Conservation (phyloP, 1,140 invertebrate genomes). For the Zaprionus capensis region DNA sequence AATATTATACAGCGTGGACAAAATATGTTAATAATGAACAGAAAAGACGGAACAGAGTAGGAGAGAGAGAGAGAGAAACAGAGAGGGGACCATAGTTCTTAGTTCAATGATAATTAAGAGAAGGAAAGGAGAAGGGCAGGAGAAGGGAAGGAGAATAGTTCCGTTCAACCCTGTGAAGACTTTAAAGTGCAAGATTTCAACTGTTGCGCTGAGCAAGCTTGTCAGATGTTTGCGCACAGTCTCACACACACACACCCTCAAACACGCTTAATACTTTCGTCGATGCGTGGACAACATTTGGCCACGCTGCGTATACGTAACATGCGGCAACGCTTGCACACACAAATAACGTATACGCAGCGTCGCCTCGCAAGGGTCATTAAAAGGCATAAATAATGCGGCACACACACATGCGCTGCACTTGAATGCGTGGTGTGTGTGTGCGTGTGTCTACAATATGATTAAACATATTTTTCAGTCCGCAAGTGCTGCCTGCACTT, state of each 20-base stretch:
- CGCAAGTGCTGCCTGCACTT: constrained; percentile 35
- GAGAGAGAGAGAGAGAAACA: no score
- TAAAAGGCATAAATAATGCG: constrained; percentile 49
- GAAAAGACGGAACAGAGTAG: no score
- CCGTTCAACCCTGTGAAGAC: background rate
- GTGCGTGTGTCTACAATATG: constrained; percentile 42
- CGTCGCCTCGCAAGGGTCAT: constrained; percentile 26
- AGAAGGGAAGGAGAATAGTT: no score
- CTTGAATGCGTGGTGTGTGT: constrained; percentile 8
- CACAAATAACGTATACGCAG: constrained; percentile 31
- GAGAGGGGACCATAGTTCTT: no score
- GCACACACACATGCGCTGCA: background rate
- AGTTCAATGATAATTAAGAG: no score
- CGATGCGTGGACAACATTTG: constrained; percentile 33
- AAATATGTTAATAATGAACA: background rate
- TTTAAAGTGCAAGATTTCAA: background rate
- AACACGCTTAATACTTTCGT: constrained; percentile 14
- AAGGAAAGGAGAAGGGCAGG: no score
- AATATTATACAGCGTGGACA: background rate
- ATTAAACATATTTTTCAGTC: constrained; percentile 56
- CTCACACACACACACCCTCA: background rate
- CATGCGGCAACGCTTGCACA: background rate
- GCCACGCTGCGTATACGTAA: constrained; percentile 40
- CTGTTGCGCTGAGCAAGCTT: background rate
- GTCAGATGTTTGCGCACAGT: background rate